phyloP scores from a whole-genome alignment of 2,113 vertebrate species.

The Mus musculus region GRCm39 chr4:39378001-39378500 shows the following conservation, averaged over 20 bases:
- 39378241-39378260: not conserved
- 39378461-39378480: not conserved
- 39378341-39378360: not conserved
- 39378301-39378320: not conserved
- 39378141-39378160: too few species aligned
- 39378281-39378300: not conserved
- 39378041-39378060: not conserved
- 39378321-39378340: not conserved
- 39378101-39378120: too few species aligned
- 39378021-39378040: not conserved
- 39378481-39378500: conserved; percentile 15
- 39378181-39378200: too few species aligned
- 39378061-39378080: not conserved
- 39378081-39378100: not conserved
- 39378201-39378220: too few species aligned
- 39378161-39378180: too few species aligned
- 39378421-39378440: not conserved
- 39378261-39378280: not conserved
- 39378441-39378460: conserved; percentile 25
- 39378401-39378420: not conserved
- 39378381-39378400: not conserved
- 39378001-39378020: not conserved
- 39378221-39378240: too few species aligned
- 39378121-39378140: too few species aligned
- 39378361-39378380: conserved; percentile 32